Percentiles rank a stretch among this genome's conserved stretches.
These are phyloP conservation scores for Etheostoma nigrum DNA, from an alignment of 2,797 vertebrate genomes.

Conservation along the genomic window DNA sequence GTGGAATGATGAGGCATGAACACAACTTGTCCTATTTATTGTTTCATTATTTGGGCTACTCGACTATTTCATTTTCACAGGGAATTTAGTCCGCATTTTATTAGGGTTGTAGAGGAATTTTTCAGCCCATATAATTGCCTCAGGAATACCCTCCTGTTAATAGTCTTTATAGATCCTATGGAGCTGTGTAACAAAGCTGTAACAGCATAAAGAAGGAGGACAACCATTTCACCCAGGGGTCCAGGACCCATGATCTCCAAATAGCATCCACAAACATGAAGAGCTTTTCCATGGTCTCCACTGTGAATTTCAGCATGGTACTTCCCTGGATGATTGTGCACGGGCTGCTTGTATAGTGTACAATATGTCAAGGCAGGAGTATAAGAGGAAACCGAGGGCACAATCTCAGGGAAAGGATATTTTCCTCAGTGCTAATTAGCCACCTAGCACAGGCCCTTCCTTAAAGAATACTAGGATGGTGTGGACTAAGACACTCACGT, in stretches of 20 bases:
- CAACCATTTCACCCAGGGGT: constrained; percentile 50
- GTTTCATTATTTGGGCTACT: not conserved
- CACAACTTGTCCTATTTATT: not conserved
- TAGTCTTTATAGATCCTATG: constrained; percentile 18
- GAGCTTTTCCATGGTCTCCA: constrained; percentile 56
- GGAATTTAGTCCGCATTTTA: not conserved
- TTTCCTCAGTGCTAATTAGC: constrained; percentile 99
- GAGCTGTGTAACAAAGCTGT: constrained; percentile 49
- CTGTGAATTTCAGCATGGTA: constrained; percentile 35
- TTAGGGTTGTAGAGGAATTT: not conserved
- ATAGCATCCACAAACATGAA: constrained; percentile 53
- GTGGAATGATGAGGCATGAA: not conserved
- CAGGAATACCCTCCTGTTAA: constrained; percentile 1
- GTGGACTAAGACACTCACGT: constrained; percentile 67
- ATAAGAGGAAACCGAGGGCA: constrained; percentile 65
- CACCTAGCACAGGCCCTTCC: constrained; percentile 91
- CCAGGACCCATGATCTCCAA: constrained; percentile 52
- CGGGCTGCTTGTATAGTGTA: constrained; percentile 53
- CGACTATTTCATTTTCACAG: not conserved
- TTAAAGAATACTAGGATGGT: constrained; percentile 92
- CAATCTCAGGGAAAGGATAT: constrained; percentile 82
- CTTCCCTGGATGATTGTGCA: constrained; percentile 36
- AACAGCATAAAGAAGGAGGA: constrained; percentile 26
- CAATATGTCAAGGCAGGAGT: constrained; percentile 63
- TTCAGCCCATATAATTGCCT: not conserved